Base-by-base conservation (phyloP, 2,797 vertebrate species). In the Parotocinclus haroldoi region DNA sequence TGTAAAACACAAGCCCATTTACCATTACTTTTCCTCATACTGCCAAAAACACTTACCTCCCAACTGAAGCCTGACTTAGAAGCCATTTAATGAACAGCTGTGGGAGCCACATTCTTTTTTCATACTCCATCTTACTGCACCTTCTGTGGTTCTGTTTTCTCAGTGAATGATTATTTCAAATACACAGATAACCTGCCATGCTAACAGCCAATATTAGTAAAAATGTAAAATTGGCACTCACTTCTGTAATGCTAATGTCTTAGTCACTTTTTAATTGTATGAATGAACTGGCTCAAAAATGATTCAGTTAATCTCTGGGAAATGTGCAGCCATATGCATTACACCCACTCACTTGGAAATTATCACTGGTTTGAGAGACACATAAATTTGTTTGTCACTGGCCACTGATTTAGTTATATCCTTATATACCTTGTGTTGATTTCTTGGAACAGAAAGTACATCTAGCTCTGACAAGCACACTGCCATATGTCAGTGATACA, bases 1-100 rank as follows among this genome's bases (percentile, higher is more conserved):
- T 74, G 54, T 74, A 51, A 55, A 75, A 76, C 60, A 37, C 17
- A 48, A 71, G 54, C 27, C 73, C 59, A 67, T 70, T 71, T 46
- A 67, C 69, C 66, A 81, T 79, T 78, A 77, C 66, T 65, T 49
- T 68, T 66, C 42, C 51, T 53, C 19, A 39, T 49, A 17, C 63
- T 39, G 68, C 69, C 72, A 63, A 66, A 76, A 79, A 79, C 61
- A 63, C 69, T 72, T 54, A 79, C 71, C 69, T 78, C 69, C 68
- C 69, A 27, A 51, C 57, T 50, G 69, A 73, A 80, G 68, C 63
- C 67, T 64, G 71, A 73, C 68, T 76, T 78, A 75, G 68, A 77
- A 63, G 71, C 63, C 55, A 71, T 79, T 79, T 77, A 78, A 79
- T 79, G 67, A 79, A 79, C 78, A 78, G 74, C 74, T 78, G 73